Evolutionary conservation across 2,797 vertebrate species (phyloP), one percentile per base, ranked within the genome.

Genomic region (Syngnathus acus): DNA sequence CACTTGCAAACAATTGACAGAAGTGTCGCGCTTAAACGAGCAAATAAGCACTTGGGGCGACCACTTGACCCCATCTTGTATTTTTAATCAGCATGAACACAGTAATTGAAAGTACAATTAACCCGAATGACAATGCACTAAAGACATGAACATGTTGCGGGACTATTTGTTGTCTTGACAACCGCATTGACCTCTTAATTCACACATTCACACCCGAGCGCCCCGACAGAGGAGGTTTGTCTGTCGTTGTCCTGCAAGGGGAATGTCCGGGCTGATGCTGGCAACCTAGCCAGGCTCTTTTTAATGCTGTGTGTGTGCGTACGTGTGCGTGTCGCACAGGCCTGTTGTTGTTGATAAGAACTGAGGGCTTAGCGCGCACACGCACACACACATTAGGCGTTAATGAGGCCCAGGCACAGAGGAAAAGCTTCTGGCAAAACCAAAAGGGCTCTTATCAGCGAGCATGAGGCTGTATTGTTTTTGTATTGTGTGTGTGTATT

Each of bases 311-410:
- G 71, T 67, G 42, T 67, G 47, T 60, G 70, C 4, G 42, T 11
- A 11, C 68, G 60, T 55, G 50, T 43, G 58, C 38, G 48, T 68
- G 63, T 37, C 9, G 21, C 71, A 66, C 70, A 71, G 73, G 87
- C 85, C 86, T 89, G 87, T 78, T 86, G 80, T 69, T 87, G 84
- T 86, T 86, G 86, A 90, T 90, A 90, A 89, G 88, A 81, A 79
- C 78, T 78, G 77, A 85, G 78, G 82, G 83, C 81, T 86, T 82
- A 88, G 39, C 58, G 17, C 16, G 4, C 16, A 39, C 57, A 38
- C 14, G 0, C 37, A 82, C 83, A 75, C 82, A 88, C 81, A 82
- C 80, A 85, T 85, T 84, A 75, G 47, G 86, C 83, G 86, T 88
- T 89, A 89, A 89, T 87, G 86, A 87, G 80, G 80, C 82, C 80